Conservation (phyloP, 2,888 invertebrate species). For the Leptinotarsa peninsularis region DNA sequence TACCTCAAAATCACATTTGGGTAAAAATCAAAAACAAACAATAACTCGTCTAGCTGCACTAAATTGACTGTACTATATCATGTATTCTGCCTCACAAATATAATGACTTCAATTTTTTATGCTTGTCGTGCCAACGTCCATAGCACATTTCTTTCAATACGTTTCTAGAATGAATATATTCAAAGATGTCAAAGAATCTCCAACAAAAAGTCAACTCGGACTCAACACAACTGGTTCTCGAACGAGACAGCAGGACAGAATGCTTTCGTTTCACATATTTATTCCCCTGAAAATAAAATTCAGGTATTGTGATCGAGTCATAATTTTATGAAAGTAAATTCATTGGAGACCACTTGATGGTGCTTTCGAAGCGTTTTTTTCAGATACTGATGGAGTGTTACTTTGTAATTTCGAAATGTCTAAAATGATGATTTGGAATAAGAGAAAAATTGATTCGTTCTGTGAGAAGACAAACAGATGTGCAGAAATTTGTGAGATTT, state of each 20-base stretch:
- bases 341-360: slow-evolving; percentile 21
- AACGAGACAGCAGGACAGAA: slow-evolving; percentile 34
- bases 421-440: too few species aligned
- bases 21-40: neutral
- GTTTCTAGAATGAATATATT: slow-evolving; percentile 50
- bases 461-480: too few species aligned
- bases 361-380: slow-evolving; percentile 8
- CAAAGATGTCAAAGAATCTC: slow-evolving; percentile 50
- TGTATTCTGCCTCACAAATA: slow-evolving; percentile 9
- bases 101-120: slow-evolving; percentile 45
- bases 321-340: slow-evolving; percentile 31
- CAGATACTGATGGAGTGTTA: neutral
- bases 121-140: slow-evolving; percentile 45
- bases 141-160: slow-evolving; percentile 48
- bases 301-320: slow-evolving; percentile 40
- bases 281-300: slow-evolving; percentile 41
- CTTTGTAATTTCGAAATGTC: too few species aligned
- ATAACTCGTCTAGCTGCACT: neutral
- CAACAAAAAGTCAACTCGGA: slow-evolving; percentile 46
- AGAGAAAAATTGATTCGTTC: too few species aligned
- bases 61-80: slow-evolving; percentile 6
- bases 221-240: slow-evolving; percentile 49
- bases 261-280: slow-evolving; percentile 40
- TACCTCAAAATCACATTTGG: neutral
- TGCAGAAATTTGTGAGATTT: too few species aligned